Percentiles rank a stretch among this genome's conserved stretches.
Conservation (phyloP, 1,140 invertebrate genomes). For the Bombus affinis region DNA sequence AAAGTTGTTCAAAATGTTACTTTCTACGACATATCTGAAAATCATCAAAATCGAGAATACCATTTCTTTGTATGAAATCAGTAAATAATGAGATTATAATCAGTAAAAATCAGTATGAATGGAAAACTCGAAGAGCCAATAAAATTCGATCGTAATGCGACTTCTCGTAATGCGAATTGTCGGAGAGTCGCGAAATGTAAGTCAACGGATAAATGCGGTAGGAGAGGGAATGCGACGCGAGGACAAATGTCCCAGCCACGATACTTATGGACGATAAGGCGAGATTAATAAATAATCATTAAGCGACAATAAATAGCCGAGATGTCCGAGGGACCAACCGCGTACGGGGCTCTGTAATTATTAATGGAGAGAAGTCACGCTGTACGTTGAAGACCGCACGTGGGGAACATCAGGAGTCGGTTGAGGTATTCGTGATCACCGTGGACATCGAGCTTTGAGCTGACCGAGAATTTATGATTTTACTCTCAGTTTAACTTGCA, state of each 20-base stretch:
- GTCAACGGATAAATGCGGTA: neutral
- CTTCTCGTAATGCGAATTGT: neutral
- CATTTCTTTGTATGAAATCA: too few relatives aligned
- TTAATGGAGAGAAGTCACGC: constrained; percentile 61
- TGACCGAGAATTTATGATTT: constrained; percentile 68
- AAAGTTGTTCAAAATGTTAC: too few relatives aligned
- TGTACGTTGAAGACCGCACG: constrained; percentile 59
- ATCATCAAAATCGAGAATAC: too few relatives aligned
- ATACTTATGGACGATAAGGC: constrained; percentile 55
- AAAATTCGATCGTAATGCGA: neutral
- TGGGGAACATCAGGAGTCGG: constrained; percentile 46
- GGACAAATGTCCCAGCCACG: constrained; percentile 59
- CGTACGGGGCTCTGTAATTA: constrained; percentile 69
- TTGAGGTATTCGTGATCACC: constrained; percentile 38
- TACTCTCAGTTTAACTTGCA: constrained; percentile 26
- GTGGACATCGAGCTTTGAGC: constrained; percentile 46
- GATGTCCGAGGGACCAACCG: constrained; percentile 46
- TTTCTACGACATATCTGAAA: too few relatives aligned
- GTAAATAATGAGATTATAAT: too few relatives aligned
- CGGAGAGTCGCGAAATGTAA: neutral
- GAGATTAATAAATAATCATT: constrained; percentile 78
- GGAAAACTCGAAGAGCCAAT: neutral
- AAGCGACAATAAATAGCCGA: constrained; percentile 74
- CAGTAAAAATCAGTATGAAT: neutral
- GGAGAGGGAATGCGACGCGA: neutral